These are phyloP conservation scores for Ptychochromis oligacanthus DNA, from an alignment of 2,113 vertebrate genomes.

Conservation along the genomic window DNA sequence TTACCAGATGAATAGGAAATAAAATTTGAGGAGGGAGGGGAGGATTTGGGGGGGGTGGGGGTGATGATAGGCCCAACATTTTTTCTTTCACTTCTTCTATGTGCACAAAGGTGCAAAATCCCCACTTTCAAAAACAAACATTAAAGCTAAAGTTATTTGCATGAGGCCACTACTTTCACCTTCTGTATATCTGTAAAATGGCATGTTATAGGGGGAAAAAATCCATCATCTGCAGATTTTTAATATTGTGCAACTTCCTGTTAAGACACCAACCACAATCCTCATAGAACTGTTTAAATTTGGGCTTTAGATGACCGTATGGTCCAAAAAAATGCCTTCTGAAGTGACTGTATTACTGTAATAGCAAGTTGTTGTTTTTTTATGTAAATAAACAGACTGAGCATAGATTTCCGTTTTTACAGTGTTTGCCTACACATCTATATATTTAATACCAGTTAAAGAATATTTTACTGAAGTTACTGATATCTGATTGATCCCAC, in stretches of 20 bases:
- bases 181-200: not conserved
- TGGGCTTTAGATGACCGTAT: not conserved
- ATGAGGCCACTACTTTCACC: not conserved
- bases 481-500: not conserved
- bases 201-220: not conserved
- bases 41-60: not conserved
- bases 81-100: not conserved
- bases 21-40: not conserved
- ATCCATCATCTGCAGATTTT: not conserved
- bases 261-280: not conserved
- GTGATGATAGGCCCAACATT: no score
- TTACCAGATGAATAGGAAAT: not conserved
- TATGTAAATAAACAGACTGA: not conserved
- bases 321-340: not conserved
- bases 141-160: not conserved
- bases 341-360: not conserved
- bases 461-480: not conserved
- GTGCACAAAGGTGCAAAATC: not conserved
- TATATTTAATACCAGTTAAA: not conserved
- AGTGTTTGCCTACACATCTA: not conserved
- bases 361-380: no score
- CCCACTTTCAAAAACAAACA: not conserved
- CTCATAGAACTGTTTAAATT: not conserved
- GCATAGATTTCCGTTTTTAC: not conserved
- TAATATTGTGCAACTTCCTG: constrained; percentile 3